A percentile compares a stretch with the other conserved stretches of the same genome.
Conservation (phyloP, 1,140 invertebrate species). For the Pseudachorutes palmiensis region DNA sequence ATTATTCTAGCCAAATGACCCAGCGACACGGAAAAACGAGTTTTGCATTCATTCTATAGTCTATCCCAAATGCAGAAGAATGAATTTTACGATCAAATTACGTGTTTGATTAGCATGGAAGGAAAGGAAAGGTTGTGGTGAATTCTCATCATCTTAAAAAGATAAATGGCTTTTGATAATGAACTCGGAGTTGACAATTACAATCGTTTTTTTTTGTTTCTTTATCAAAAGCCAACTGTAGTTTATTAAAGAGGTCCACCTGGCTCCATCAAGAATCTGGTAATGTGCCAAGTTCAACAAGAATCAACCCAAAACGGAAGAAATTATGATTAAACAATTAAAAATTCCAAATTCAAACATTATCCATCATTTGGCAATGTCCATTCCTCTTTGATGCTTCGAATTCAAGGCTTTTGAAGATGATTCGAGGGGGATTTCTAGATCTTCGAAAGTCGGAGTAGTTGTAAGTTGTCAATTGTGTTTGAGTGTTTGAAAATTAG, state of each 20-base stretch:
- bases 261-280: too few species aligned
- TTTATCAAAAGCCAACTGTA: too few species aligned
- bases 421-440: background rate
- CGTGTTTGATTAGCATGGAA: background rate
- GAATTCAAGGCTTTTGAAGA: background rate
- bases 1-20: background rate
- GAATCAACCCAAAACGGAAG: too few species aligned
- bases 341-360: too few species aligned
- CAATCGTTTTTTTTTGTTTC: too few species aligned
- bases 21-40: background rate
- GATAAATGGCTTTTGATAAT: slow-evolving; percentile 1
- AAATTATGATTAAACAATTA: too few species aligned
- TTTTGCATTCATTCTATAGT: background rate
- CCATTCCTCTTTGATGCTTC: too few species aligned
- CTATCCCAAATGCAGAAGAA: background rate
- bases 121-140: background rate
- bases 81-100: slow-evolving; percentile 4
- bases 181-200: too few species aligned
- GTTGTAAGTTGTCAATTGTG: slow-evolving; percentile 1
- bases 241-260: too few species aligned
- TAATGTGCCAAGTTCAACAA: too few species aligned
- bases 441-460: background rate
- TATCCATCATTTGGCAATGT: too few species aligned
- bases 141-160: background rate
- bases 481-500: slow-evolving; percentile 7